Percentiles rank a stretch among this genome's conserved stretches.
phyloP scores from a whole-genome alignment of 2,797 vertebrate species.

The Adelosebastes latens region DNA sequence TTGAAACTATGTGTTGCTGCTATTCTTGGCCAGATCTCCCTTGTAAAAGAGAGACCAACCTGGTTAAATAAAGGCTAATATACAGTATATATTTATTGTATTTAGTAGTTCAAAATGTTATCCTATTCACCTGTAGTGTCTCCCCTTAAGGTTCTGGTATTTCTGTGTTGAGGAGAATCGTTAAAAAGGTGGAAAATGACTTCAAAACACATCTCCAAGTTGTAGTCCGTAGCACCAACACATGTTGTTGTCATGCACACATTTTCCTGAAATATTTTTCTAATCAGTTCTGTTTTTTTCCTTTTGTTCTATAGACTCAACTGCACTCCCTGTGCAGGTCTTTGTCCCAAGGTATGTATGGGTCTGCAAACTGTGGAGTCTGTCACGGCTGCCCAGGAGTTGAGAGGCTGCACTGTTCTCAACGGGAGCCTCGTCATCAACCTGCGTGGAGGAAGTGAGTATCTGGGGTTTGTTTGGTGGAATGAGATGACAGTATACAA shows the following conservation, averaged over 20 bases:
- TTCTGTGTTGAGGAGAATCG: not conserved
- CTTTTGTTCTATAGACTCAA: conserved; percentile 80
- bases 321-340: conserved; percentile 92
- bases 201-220: not conserved
- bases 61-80: no score
- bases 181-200: not conserved
- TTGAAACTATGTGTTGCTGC: no score
- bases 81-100: no score
- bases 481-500: not conserved
- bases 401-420: conserved; percentile 93
- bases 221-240: not conserved
- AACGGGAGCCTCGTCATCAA: conserved; percentile 95
- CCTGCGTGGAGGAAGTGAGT: conserved; percentile 96
- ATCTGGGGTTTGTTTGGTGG: conserved; percentile 15
- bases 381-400: conserved; percentile 91
- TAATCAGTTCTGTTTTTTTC: not conserved
- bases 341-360: conserved; percentile 94
- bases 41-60: no score
- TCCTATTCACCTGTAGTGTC: no score
- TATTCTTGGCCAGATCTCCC: no score
- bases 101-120: no score
- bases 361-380: conserved; percentile 93
- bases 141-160: not conserved
- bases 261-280: not conserved
- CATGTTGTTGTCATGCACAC: not conserved